Conservation (phyloP, 2,888 invertebrate species). For the Prenolepis imparis region DNA sequence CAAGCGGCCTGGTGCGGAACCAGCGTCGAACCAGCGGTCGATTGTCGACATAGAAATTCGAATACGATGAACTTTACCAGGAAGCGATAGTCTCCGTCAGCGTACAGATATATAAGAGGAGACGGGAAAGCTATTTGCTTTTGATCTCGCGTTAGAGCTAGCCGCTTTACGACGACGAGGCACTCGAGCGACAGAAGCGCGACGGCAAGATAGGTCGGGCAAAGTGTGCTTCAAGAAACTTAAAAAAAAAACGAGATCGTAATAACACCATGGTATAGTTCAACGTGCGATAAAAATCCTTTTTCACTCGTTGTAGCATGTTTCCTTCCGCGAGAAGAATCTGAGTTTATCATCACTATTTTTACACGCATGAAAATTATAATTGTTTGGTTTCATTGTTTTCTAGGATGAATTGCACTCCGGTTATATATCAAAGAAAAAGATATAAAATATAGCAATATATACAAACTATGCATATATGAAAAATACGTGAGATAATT, state of each 20-base stretch:
- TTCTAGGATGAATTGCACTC: neutral
- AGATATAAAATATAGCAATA: neutral
- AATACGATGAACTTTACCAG: constrained; percentile 47
- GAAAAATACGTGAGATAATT: neutral
- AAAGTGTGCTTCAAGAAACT: constrained; percentile 55
- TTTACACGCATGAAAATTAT: constrained; percentile 35
- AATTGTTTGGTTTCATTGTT: constrained; percentile 21
- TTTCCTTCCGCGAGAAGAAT: constrained; percentile 9
- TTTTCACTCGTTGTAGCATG: constrained; percentile 30
- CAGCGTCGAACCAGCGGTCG: constrained; percentile 31
- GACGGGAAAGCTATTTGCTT: constrained; percentile 56
- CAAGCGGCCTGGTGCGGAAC: constrained; percentile 35
- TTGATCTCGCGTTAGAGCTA: constrained; percentile 54
- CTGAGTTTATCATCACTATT: constrained; percentile 18
- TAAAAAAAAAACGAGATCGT: constrained; percentile 56
- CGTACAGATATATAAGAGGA: constrained; percentile 3
- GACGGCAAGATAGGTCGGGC: constrained; percentile 42
- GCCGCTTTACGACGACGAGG: constrained; percentile 44
- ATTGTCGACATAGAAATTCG: constrained; percentile 56
- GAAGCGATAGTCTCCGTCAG: constrained; percentile 42
- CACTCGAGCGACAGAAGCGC: constrained; percentile 34
- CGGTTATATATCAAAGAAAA: neutral
- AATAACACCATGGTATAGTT: constrained; percentile 53
- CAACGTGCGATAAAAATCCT: constrained; percentile 44
- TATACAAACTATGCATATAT: neutral